phyloP scores from a whole-genome alignment of 2,113 vertebrate genomes.

The Prochilodus magdalenae region DNA sequence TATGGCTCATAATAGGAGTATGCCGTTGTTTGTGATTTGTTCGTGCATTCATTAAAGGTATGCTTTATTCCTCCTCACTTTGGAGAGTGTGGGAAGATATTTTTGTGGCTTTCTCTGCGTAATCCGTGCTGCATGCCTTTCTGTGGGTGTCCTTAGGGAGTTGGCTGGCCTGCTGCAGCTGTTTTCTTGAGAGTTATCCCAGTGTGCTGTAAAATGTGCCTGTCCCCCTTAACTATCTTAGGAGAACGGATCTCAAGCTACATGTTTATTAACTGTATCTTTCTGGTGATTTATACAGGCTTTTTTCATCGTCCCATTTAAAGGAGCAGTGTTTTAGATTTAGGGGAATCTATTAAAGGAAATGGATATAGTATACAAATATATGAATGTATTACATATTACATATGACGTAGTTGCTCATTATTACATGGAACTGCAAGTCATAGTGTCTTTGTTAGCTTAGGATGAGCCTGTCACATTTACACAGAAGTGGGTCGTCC shows the following conservation, averaged over 20 bases:
- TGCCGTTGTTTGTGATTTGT: not conserved
- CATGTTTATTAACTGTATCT: not conserved
- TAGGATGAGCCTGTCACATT: too few species aligned
- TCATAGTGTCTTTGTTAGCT: too few species aligned
- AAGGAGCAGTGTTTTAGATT: too few species aligned
- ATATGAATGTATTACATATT: too few species aligned
- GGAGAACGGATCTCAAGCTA: not conserved
- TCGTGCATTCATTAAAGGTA: not conserved
- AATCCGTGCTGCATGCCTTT: constrained; percentile 27
- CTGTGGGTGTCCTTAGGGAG: constrained; percentile 6
- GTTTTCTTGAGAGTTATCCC: constrained; percentile 17
- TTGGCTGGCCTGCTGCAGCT: constrained; percentile 2
- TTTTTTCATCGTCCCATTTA: too few species aligned
- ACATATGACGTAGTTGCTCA: too few species aligned
- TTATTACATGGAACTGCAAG: too few species aligned
- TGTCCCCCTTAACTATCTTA: not conserved
- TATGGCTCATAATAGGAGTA: not conserved
- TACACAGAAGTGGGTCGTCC: too few species aligned
- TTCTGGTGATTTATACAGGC: not conserved
- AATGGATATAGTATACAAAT: too few species aligned
- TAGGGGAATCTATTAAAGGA: too few species aligned
- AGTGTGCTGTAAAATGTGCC: not conserved
- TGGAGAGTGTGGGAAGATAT: not conserved
- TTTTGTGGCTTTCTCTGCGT: not conserved
- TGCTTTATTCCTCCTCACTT: not conserved